Evolutionary conservation across 92 coral and sea anemone species (phyloP), one percentile per base, ranked within the genome.

Genomic region (Phenganax stokvisi): DNA sequence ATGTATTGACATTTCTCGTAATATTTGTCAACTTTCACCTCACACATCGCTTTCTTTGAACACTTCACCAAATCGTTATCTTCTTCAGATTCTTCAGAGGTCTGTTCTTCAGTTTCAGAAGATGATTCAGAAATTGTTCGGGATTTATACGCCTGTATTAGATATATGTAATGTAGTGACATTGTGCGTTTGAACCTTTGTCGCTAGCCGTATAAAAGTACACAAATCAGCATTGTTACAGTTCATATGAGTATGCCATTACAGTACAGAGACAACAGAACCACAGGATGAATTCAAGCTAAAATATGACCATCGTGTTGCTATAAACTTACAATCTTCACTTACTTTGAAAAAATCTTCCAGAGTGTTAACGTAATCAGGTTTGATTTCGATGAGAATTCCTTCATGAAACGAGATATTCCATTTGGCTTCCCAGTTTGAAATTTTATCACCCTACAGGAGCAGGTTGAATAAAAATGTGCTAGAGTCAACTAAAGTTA

Each of bases 261-360:
- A 37, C 47, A 37, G 47, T 37, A 37, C 47, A 37, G 47, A 37
- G 47, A 2, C 5, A 37, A 37, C 5, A 5, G 2, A 37, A 5
- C 5, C 47, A 5, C 47, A 37, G 47, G 47, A 1, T 59, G 25
- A 59, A 59, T 7, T 59, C 16, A 12, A 59, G 15, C 2, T 7
- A 12, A 17, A 65, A 65, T 44, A 65, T 17, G 31, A 20, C 25
- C 31, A 65, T 17, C 31, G 28, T 11, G 37, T 31, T 0, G 37
- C 13, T 25, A 44, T 25, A 53, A 12, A 20, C 6, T 29, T 29
- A 69, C 9, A 54, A 3, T 17, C 59, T 54, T 47, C 17, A 31
- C 81, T 76, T 60, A 79, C 83, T 52, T 79, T 79, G 57, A 63
- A 27, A 54, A 79, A 79, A 13, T 62, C 17, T 62, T 79, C 83